Evolutionary conservation across 53 echinoderm and acorn worm genomes (phyloP), one percentile per base, ranked within the genome.

Genomic region (Echinometra lucunter): DNA sequence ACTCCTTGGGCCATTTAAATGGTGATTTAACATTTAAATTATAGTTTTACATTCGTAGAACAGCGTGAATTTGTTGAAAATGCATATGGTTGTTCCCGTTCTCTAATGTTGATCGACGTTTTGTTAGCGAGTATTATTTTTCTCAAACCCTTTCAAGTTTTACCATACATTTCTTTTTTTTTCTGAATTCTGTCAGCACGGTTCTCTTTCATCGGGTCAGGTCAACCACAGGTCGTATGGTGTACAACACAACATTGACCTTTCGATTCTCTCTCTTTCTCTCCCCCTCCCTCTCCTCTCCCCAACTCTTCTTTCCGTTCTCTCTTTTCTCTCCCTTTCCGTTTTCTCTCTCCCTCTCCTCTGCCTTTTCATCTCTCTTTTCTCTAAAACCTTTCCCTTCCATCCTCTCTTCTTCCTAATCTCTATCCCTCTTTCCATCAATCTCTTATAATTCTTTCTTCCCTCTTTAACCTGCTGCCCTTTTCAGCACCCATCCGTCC

Each of bases 211-310:
- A 83, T 11, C 83, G 37, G n/a, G 45, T n/a, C 83, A 49, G 83
- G 83, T 83, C 83, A 47, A 45, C 17, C 47, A 12, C 19, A 2
- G 83, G 83, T 83, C 83, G 38, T 83, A 37, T 27, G 83, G 45
- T 23, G 45, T 83, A 47, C 83, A 83, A 49, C 83, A 47, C 83
- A 83, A 83, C 2, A 83, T 83, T 83, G 83, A 83, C 83, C 83
- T 83, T 83, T 83, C 83, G 45, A 83, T 47, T 45, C 83, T n/a
- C 49, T 47, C 49, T 47, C 28, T 45, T 47, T 27, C 47, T 45
- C 47, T n/a, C 47, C 2, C 17, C n/a, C 21, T 19, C 44, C 47
- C 4, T 1, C 11, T 28, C 3, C 49, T 83, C 83, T 47, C 80
- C 21, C 81, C 23, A 18, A 23, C 81, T 42, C 81, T 74, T 13